phyloP scores from a whole-genome alignment of 92 coral and sea anemone species.

The Porites divaricata region DNA sequence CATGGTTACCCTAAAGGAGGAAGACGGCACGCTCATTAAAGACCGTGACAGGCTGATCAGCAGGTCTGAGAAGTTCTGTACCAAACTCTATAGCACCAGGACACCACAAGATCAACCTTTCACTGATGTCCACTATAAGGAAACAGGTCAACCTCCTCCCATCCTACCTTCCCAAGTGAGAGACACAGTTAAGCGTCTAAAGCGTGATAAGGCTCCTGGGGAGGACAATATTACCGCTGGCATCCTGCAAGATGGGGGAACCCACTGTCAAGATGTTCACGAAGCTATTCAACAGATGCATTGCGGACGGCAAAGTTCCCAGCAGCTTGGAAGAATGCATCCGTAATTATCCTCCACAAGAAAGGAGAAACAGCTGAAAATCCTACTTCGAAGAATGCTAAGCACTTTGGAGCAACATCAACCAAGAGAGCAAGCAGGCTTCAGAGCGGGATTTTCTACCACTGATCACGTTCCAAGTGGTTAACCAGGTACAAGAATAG shows the following conservation, averaged over 20 bases:
- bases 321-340: neutral
- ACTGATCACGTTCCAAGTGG: neutral
- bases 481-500: neutral
- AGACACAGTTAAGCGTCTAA: conserved; percentile 5
- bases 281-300: neutral
- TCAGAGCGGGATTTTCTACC: too few species aligned
- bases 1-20: too few species aligned
- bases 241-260: neutral
- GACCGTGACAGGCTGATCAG: too few species aligned
- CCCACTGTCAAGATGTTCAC: conserved; percentile 5
- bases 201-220: conserved; percentile 1
- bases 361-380: neutral
- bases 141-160: conserved; percentile 9
- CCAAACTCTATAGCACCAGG: too few species aligned
- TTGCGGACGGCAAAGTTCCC: too few species aligned
- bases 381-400: neutral
- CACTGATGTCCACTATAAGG: neutral
- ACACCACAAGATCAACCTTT: neutral
- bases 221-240: neutral
- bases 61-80: too few species aligned
- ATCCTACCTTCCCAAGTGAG: neutral
- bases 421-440: neutral
- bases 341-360: neutral
- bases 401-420: neutral
- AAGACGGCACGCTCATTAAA: too few species aligned